Evolutionary conservation across 2,797 vertebrate species (phyloP).

Genomic region (Halcyon smyrnensis): DNA sequence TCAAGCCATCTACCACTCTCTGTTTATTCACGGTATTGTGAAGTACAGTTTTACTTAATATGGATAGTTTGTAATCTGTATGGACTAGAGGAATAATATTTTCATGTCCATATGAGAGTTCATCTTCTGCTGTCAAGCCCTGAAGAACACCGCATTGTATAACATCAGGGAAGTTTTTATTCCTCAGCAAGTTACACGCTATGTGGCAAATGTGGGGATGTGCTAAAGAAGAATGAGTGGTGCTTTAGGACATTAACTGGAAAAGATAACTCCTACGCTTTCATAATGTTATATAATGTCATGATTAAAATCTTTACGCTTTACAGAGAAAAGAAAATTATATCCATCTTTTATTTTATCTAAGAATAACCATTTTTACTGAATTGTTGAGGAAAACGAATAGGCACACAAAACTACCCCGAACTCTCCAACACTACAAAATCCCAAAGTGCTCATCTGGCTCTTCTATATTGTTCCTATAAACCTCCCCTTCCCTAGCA

Average conservation of each 20-base stretch:
- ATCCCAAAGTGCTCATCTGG: background rate
- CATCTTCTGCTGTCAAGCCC: too few species aligned
- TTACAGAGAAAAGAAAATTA: background rate
- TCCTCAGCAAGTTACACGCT: background rate
- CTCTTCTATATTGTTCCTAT: background rate
- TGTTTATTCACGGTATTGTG: background rate
- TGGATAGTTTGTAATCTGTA: background rate
- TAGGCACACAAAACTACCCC: background rate
- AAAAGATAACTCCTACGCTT: background rate
- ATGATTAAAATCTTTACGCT: background rate
- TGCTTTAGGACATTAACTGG: background rate
- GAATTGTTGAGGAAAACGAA: background rate
- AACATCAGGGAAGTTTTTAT: background rate
- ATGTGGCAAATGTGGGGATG: background rate
- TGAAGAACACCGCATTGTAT: background rate
- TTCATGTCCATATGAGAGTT: background rate
- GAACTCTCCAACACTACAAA: background rate
- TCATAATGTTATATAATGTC: background rate
- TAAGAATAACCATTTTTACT: background rate
- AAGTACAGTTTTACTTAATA: background rate
- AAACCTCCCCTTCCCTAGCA: background rate
- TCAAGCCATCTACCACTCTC: background rate
- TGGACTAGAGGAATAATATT: background rate
- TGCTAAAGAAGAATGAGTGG: background rate
- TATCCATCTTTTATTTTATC: background rate